A percentile compares a stretch with the other conserved stretches of the same genome.
Evolutionary conservation across 2,113 vertebrate species (phyloP).

Genomic region (Istiophorus platypterus): DNA sequence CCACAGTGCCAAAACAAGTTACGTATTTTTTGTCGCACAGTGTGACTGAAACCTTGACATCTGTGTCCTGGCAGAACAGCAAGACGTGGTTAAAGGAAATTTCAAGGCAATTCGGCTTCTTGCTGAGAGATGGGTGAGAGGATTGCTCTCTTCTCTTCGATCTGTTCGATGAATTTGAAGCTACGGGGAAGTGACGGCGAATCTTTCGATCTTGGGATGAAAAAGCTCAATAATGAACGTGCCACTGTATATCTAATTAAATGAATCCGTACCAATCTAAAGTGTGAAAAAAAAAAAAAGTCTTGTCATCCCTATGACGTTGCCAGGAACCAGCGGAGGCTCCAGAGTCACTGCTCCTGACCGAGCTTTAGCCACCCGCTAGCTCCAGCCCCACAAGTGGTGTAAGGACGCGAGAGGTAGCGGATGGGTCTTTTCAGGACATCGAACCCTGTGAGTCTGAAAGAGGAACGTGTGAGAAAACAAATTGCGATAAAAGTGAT

Average conservation of each 20-base stretch:
- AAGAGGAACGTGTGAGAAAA: neutral
- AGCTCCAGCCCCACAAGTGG: too few species aligned
- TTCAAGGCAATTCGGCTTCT: neutral
- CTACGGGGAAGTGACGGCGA: neutral
- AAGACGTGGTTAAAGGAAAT: neutral
- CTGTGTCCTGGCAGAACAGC: neutral
- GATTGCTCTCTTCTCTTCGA: neutral
- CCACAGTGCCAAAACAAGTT: neutral
- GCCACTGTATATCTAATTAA: too few species aligned
- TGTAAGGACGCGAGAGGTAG: too few species aligned
- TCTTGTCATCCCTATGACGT: too few species aligned
- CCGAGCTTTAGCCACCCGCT: too few species aligned
- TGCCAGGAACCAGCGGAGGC: too few species aligned
- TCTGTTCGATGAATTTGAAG: neutral
- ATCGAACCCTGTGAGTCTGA: neutral
- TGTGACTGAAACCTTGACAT: neutral
- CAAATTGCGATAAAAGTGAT: neutral
- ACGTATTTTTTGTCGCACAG: neutral
- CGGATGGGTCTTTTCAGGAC: neutral
- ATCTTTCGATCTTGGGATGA: too few species aligned
- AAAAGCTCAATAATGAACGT: too few species aligned
- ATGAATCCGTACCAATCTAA: too few species aligned
- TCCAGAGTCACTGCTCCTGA: too few species aligned
- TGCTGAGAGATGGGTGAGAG: neutral
- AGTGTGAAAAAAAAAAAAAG: too few species aligned